These are phyloP conservation scores for Dunckerocampus dactyliophorus DNA, from an alignment of 2,113 vertebrate species.

Conservation along the genomic window DNA sequence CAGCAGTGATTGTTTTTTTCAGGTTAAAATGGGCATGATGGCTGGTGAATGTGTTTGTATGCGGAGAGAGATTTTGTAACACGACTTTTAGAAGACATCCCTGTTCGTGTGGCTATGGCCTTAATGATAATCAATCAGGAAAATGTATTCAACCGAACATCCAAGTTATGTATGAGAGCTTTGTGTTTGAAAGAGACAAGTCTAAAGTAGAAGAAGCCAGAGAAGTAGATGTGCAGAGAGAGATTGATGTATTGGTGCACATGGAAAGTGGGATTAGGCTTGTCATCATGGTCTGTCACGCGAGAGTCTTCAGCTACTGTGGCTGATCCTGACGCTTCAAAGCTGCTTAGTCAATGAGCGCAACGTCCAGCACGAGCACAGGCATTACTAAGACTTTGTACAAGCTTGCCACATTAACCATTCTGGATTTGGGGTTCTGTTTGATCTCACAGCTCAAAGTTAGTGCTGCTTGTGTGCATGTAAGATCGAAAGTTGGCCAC, in stretches of 20 bases:
- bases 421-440: slow-evolving; percentile 19
- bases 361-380: slow-evolving; percentile 32
- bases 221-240: slow-evolving; percentile 42
- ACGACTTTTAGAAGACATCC: too few relatives aligned
- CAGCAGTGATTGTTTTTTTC: too few relatives aligned
- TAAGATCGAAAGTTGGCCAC: slow-evolving; percentile 1
- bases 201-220: slow-evolving; percentile 2
- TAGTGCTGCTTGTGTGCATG: slow-evolving; percentile 1
- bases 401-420: slow-evolving; percentile 32
- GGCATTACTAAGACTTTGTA: slow-evolving; percentile 33
- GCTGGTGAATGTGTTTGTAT: too few relatives aligned
- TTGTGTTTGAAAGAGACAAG: slow-evolving; percentile 55
- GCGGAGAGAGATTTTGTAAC: too few relatives aligned
- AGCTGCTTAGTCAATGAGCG: slow-evolving; percentile 43
- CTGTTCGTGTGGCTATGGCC: too few relatives aligned
- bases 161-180: neutral
- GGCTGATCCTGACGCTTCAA: slow-evolving; percentile 52
- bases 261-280: slow-evolving; percentile 56
- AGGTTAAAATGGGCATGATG: too few relatives aligned
- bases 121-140: neutral
- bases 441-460: slow-evolving; percentile 27
- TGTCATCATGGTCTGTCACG: slow-evolving; percentile 34
- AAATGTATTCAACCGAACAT: neutral
- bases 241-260: slow-evolving; percentile 46
- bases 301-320: slow-evolving; percentile 30